Conservation (phyloP, 2,888 invertebrate species). For the Meiosimyza decipiens region DNA sequence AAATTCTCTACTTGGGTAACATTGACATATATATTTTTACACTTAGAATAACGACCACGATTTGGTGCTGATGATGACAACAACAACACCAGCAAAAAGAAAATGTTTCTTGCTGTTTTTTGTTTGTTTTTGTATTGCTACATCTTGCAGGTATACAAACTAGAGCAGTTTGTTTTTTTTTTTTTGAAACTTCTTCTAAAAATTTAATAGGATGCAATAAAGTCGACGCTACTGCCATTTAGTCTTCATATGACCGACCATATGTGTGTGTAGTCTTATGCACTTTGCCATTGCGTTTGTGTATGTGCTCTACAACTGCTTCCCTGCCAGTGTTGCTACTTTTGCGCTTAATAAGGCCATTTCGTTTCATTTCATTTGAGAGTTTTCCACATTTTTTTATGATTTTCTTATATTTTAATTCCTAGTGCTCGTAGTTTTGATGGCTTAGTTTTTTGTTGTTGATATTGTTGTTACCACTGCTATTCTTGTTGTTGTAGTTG, state of each 20-base stretch:
- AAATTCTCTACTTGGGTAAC: not conserved
- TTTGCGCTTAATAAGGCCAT: conserved; percentile 24
- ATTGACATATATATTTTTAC: conserved; percentile 3
- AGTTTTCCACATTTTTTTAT: not conserved
- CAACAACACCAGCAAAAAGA: not conserved
- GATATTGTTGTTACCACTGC: not conserved
- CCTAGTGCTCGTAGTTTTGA: not conserved
- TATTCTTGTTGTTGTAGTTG: not conserved
- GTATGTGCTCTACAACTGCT: not conserved
- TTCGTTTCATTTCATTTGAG: conserved; percentile 19
- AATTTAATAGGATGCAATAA: conserved; percentile 32
- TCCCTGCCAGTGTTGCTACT: conserved; percentile 1
- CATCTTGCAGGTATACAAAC: conserved; percentile 11
- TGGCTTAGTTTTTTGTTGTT: conserved; percentile 4
- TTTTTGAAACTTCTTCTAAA: too few relatives aligned
- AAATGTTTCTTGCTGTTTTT: not conserved
- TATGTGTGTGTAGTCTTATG: not conserved
- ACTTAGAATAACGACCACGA: conserved; percentile 13
- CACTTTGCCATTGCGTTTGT: conserved; percentile 6
- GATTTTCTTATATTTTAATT: conserved; percentile 17
- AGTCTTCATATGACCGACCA: not conserved
- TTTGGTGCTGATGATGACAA: conserved; percentile 17
- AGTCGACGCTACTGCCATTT: not conserved
- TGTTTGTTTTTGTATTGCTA: conserved; percentile 14
- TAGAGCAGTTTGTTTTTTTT: not conserved